Evolutionary conservation across 2,113 vertebrate species (phyloP).

Genomic region (Lontra canadensis): DNA sequence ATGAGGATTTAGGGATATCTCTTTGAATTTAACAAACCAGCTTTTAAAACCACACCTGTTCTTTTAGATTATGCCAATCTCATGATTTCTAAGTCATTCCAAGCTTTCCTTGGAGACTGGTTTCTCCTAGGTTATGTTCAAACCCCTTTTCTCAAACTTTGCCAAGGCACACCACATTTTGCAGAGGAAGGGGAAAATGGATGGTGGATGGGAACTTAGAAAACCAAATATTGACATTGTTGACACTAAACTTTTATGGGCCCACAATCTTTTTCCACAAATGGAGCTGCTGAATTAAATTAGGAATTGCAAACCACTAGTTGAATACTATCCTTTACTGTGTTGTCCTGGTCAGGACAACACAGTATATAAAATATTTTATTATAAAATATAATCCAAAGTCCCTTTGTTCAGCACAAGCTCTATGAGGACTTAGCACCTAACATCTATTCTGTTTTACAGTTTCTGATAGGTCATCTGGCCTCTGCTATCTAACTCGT

Average conservation of each 20-base stretch:
- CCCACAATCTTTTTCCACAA: background rate
- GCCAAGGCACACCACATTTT: background rate
- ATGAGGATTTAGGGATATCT: constrained; percentile 1
- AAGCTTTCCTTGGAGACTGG: constrained; percentile 31
- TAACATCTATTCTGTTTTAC: background rate
- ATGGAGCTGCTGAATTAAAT: background rate
- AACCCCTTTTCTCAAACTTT: background rate
- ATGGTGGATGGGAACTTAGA: background rate
- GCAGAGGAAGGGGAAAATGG: background rate
- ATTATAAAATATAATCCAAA: background rate
- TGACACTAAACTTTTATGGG: background rate
- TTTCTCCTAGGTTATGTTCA: constrained; percentile 4
- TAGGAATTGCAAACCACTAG: background rate
- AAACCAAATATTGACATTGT: background rate
- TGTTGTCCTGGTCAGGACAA: background rate
- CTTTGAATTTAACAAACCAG: constrained; percentile 54
- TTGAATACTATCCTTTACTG: background rate
- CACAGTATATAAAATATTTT: too few species aligned
- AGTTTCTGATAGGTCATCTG: background rate
- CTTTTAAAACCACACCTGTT: constrained; percentile 59
- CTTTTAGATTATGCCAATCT: constrained; percentile 51
- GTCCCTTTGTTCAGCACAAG: background rate
- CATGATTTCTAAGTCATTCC: background rate
- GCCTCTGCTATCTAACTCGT: background rate
- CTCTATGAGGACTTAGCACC: too few species aligned